Conservation (phyloP, 2,113 vertebrate species). For the Ascaphus truei region DNA sequence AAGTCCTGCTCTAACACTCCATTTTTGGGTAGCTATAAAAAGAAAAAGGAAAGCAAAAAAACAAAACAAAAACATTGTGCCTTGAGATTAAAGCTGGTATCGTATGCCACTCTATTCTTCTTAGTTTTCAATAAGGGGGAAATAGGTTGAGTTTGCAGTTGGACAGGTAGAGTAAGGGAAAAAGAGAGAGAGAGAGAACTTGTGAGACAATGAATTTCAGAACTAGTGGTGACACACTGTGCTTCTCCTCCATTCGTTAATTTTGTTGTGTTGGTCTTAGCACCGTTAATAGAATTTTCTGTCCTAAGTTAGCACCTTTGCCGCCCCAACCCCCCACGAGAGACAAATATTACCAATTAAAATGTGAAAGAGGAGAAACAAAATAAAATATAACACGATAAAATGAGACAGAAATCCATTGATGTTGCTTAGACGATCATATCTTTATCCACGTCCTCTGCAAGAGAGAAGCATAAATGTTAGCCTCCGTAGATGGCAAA, state of each 20-base stretch:
- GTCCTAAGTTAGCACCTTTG: conserved; percentile 84
- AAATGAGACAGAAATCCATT: conserved; percentile 14
- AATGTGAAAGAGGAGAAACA: conserved; percentile 42
- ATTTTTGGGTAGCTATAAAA: conserved; percentile 7
- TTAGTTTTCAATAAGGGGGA: neutral
- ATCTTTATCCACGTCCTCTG: conserved; percentile 96
- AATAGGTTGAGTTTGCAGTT: neutral
- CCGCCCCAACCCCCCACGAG: conserved; percentile 21
- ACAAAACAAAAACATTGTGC: neutral
- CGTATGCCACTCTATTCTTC: neutral
- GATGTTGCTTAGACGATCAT: conserved; percentile 78
- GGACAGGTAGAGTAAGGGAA: neutral
- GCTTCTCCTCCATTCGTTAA: conserved; percentile 2
- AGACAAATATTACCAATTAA: conserved; percentile 44
- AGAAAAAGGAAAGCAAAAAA: conserved; percentile 3
- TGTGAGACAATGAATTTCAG: conserved; percentile 15
- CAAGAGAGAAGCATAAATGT: conserved; percentile 64
- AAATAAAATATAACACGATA: conserved; percentile 37
- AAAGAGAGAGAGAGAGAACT: neutral
- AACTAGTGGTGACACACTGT: conserved; percentile 15
- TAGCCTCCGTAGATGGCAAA: too few relatives aligned
- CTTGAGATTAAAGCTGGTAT: neutral
- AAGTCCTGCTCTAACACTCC: conserved; percentile 31
- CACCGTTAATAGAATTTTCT: conserved; percentile 82
- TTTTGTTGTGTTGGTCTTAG: conserved; percentile 62